Evolutionary conservation across 1,140 invertebrate genomes (phyloP), one percentile per base, ranked within the genome.

Genomic region (Scaptomyza montana): DNA sequence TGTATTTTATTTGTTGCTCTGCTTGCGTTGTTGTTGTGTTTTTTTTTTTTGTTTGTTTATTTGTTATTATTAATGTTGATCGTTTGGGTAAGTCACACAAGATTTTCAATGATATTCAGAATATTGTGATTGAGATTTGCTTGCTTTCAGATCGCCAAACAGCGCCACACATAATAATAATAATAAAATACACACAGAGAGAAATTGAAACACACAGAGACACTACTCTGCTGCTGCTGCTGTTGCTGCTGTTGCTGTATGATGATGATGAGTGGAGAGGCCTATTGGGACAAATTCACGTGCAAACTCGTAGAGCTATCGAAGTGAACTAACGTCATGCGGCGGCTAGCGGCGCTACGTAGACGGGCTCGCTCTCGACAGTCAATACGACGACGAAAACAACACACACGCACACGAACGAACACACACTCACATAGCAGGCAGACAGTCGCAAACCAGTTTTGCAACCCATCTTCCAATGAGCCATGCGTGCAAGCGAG

Each of bases 301-400:
- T 92, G 90, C 78, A 90, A 90, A 92, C 91, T 92, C 87, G 80
- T 87, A 79, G 87, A 92, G 91, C 87, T 92, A 92, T 92, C 91
- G 90, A 92, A 92, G 90, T 92, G 81, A 92, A 92, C 91, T 92
- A 92, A 92, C 90, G 82, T 90, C 90, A 92, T 90, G 85, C 90
- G 78, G 85, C 81, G 85, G 75, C 77, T 73, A 70, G 77, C 81
- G 85, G 75, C 71, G 77, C 82, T 82, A 91, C 90, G 82, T 91
- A 85, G 86, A 91, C 90, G 77, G 78, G 78, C 77, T n/a, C 39
- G 71, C 79, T 78, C 78, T 82, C 78, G 66, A 70, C 69, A 41
- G 19, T 16, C 73, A 41, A 41, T 43, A 43, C 39, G 73, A 67
- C 74, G 47, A 43, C 75, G 65, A 57, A 65, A 19, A 54, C 73